Percentiles rank a stretch among this genome's conserved stretches.
These are phyloP conservation scores for Morelia viridis DNA, from an alignment of 2,797 vertebrate genomes.

Conservation along the genomic window DNA sequence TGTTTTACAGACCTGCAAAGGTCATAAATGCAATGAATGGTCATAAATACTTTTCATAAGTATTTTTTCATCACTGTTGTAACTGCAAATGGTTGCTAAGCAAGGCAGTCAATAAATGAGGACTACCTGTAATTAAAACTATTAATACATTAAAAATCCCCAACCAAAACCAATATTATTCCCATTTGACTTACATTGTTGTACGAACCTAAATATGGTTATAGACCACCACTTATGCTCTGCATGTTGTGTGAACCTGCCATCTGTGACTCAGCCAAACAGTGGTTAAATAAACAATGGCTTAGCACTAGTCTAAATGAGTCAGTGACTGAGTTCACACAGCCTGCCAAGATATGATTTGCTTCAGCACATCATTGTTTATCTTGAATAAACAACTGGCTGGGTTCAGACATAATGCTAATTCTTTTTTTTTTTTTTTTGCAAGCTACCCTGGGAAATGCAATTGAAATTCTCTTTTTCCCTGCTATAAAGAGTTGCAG, in stretches of 20 bases:
- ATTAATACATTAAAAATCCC: not conserved
- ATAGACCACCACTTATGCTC: not conserved
- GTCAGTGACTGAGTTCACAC: not conserved
- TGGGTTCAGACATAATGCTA: not conserved
- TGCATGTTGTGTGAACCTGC: not conserved
- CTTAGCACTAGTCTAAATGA: not conserved
- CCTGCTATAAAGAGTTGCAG: not conserved
- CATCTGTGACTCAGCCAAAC: not conserved
- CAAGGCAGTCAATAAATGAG: not conserved
- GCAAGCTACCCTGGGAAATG: not conserved
- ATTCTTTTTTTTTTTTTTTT: not conserved
- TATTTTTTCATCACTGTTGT: not conserved
- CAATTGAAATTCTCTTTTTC: not conserved
- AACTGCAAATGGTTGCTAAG: not conserved
- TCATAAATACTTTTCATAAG: not conserved
- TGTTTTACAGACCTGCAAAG: not conserved
- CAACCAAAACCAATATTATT: not conserved
- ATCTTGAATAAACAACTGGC: conserved; percentile 39
- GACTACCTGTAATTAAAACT: not conserved
- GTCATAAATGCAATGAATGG: not conserved
- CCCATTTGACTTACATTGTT: not conserved
- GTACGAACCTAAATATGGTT: not conserved
- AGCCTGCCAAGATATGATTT: not conserved
- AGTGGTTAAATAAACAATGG: not conserved
- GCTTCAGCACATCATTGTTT: conserved; percentile 20